phyloP scores from a whole-genome alignment of 2,113 vertebrate species.

The Corythaeola cristata region DNA sequence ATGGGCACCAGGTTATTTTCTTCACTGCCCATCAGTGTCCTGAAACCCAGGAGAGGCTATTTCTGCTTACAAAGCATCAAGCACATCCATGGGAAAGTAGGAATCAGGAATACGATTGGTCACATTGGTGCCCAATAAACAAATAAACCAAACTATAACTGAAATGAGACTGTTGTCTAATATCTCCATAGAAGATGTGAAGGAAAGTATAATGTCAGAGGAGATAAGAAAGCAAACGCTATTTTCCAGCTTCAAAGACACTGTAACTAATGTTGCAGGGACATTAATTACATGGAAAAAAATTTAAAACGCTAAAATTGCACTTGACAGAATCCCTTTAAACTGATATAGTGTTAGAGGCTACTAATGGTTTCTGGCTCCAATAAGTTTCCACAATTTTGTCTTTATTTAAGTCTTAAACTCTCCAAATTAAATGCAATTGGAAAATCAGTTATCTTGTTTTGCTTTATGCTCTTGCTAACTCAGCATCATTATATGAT shows the following conservation, averaged over 20 bases:
- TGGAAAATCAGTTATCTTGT: constrained; percentile 58
- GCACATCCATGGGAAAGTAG: fast-evolving
- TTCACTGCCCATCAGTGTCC: neutral
- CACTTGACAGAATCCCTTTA: constrained; percentile 57
- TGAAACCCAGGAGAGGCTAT: neutral
- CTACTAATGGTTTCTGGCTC: constrained; percentile 51
- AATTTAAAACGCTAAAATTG: neutral
- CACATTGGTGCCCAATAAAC: neutral
- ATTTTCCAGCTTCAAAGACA: constrained; percentile 7
- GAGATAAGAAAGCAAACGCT: neutral
- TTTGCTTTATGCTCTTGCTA: constrained; percentile 46
- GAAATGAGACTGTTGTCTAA: neutral
- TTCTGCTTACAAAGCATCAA: neutral
- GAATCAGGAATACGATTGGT: neutral
- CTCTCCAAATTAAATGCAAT: constrained; percentile 43
- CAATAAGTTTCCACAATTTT: constrained; percentile 30
- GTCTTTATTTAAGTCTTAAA: constrained; percentile 55
- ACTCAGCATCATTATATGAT: constrained; percentile 25
- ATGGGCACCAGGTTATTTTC: neutral
- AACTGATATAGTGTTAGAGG: constrained; percentile 11
- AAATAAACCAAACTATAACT: neutral
- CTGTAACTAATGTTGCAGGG: constrained; percentile 18
- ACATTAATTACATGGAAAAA: constrained; percentile 36
- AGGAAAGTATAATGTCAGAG: neutral
- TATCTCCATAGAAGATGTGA: neutral